These are phyloP conservation scores for Myrmophylax atrothorax DNA, from an alignment of 2,113 vertebrate species.

Conservation along the genomic window DNA sequence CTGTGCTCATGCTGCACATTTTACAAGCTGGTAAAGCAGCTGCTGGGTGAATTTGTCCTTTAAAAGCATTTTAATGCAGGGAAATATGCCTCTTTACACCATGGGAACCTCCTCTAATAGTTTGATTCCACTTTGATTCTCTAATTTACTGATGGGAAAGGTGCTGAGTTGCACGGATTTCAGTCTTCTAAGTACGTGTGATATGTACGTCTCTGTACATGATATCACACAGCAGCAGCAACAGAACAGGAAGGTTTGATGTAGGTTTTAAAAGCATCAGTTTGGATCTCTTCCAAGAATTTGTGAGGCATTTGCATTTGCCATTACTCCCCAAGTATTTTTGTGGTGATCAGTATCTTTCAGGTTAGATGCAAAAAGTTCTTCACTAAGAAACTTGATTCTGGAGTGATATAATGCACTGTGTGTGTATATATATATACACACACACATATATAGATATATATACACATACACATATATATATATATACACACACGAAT, in stretches of 20 bases:
- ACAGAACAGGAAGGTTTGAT: constrained; percentile 24
- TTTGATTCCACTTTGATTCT: constrained; percentile 41
- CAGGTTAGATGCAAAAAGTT: constrained; percentile 45
- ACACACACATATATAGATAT: too few species aligned
- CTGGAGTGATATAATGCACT: constrained; percentile 11
- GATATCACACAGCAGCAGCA: constrained; percentile 40
- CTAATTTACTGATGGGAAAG: constrained; percentile 39
- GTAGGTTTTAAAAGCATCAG: constrained; percentile 16
- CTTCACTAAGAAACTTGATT: constrained; percentile 19
- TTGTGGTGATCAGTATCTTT: constrained; percentile 11
- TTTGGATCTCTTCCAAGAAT: constrained; percentile 48
- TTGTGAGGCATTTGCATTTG: background rate
- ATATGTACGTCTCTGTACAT: constrained; percentile 16
- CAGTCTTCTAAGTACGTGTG: background rate
- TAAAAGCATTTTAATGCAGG: constrained; percentile 6
- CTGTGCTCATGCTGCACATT: background rate
- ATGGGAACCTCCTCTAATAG: background rate
- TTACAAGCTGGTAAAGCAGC: background rate
- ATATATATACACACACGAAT: background rate
- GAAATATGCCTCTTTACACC: background rate
- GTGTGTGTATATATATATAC: background rate
- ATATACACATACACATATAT: background rate
- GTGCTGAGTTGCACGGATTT: constrained; percentile 37
- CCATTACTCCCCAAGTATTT: background rate
- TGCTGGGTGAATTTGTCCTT: background rate